phyloP scores from a whole-genome alignment of 2,888 invertebrate genomes.

The Philaethria dido region DNA sequence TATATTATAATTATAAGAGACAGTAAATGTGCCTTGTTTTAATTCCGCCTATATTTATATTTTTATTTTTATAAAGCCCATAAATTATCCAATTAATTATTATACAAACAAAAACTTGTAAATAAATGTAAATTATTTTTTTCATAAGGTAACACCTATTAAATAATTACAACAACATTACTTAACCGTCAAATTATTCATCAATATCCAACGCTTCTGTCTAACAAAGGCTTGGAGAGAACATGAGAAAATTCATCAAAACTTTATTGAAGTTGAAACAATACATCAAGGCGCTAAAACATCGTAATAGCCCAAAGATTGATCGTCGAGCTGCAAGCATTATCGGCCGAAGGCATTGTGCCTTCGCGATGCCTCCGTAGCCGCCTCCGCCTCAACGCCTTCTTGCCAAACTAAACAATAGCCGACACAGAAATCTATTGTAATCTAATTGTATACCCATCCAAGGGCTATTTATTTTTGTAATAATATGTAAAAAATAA shows the following conservation, averaged over 20 bases:
- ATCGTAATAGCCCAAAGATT: slow-evolving; percentile 81
- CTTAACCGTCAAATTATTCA: slow-evolving; percentile 75
- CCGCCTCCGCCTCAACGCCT: slow-evolving; percentile 42
- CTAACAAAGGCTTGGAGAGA: slow-evolving; percentile 73
- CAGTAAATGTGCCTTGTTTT: not conserved
- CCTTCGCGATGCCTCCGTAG: slow-evolving; percentile 48
- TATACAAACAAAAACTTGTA: too few relatives aligned
- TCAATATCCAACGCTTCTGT: slow-evolving; percentile 76
- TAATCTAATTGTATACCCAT: slow-evolving; percentile 59
- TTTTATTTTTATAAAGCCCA: not conserved
- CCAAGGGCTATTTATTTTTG: slow-evolving; percentile 43
- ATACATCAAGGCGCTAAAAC: slow-evolving; percentile 82
- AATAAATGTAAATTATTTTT: not conserved
- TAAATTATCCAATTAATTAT: too few relatives aligned
- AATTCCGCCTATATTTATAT: not conserved
- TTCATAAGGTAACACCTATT: slow-evolving; percentile 52
- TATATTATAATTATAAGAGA: not conserved
- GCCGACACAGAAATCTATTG: slow-evolving; percentile 56
- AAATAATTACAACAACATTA: slow-evolving; percentile 66
- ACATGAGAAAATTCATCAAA: slow-evolving; percentile 81
- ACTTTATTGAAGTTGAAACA: slow-evolving; percentile 83
- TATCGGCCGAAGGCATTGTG: slow-evolving; percentile 67
- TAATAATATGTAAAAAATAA: slow-evolving; percentile 8
- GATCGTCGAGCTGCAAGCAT: slow-evolving; percentile 74
- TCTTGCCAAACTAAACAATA: slow-evolving; percentile 63